phyloP scores from a whole-genome alignment of 2,888 invertebrate genomes.

The Liopterus haemorrhoidalis region DNA sequence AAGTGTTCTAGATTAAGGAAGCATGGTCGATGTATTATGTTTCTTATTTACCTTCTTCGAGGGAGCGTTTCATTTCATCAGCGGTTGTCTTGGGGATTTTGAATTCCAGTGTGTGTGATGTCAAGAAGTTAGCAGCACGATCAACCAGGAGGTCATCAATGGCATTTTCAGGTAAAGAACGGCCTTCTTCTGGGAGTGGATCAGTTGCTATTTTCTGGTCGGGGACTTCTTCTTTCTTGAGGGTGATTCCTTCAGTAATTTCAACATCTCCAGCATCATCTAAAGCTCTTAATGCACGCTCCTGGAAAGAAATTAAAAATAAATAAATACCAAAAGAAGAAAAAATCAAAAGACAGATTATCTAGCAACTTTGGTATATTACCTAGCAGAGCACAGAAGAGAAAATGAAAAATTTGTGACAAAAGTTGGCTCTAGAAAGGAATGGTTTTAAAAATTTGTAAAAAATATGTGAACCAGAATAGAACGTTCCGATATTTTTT shows the following conservation, averaged over 20 bases:
- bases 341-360: background rate
- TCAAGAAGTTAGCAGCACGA: slow-evolving; percentile 67
- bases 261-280: slow-evolving; percentile 57
- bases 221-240: slow-evolving; percentile 40
- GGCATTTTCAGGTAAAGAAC: slow-evolving; percentile 65
- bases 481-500: too few relatives aligned
- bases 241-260: slow-evolving; percentile 57
- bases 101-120: slow-evolving; percentile 73
- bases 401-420: too few relatives aligned
- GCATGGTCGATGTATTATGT: slow-evolving; percentile 13
- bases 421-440: too few relatives aligned
- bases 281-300: slow-evolving; percentile 64
- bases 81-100: slow-evolving; percentile 70
- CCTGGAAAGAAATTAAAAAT: slow-evolving; percentile 48
- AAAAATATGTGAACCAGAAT: too few relatives aligned
- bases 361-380: background rate
- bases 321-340: background rate
- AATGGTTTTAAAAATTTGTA: too few relatives aligned
- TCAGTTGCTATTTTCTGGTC: slow-evolving; percentile 34
- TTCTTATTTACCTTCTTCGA: slow-evolving; percentile 64
- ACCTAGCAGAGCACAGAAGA: too few relatives aligned
- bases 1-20: too few relatives aligned
- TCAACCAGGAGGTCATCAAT: slow-evolving; percentile 69
- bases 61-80: slow-evolving; percentile 66
- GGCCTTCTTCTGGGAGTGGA: slow-evolving; percentile 63